Conservation (phyloP, 1,140 invertebrate species). For the Battus philenor region DNA sequence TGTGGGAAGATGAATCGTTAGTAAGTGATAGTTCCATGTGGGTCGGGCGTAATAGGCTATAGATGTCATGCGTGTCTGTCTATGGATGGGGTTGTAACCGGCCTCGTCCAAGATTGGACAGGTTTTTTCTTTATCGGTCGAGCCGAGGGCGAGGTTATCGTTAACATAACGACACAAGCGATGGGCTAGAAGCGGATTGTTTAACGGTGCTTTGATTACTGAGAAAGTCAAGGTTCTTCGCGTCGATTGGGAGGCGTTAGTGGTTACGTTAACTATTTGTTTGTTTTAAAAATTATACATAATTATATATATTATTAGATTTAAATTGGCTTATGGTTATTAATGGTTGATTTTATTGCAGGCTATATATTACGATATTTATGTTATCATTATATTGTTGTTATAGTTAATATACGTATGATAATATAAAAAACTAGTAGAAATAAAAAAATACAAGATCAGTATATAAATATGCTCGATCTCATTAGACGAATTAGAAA, state of each 20-base stretch:
- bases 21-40: slow-evolving; percentile 24
- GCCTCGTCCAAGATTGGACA: slow-evolving; percentile 57
- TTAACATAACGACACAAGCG: slow-evolving; percentile 24
- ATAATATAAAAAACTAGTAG: too few species aligned
- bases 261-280: too few species aligned
- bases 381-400: too few species aligned
- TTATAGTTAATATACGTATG: too few species aligned
- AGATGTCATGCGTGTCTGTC: slow-evolving; percentile 30
- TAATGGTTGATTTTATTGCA: too few species aligned
- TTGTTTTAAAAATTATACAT: too few species aligned
- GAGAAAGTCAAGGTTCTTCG: background rate
- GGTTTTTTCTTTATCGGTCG: slow-evolving; percentile 47
- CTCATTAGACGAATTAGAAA: too few species aligned
- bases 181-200: slow-evolving; percentile 16
- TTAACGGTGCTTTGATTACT: slow-evolving; percentile 1
- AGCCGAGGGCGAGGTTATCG: slow-evolving; percentile 50
- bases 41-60: slow-evolving; percentile 46
- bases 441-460: too few species aligned
- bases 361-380: too few species aligned
- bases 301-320: too few species aligned
- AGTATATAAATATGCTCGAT: too few species aligned
- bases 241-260: background rate
- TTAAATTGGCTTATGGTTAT: too few species aligned
- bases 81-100: slow-evolving; percentile 38
- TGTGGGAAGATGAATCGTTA: slow-evolving; percentile 15